A percentile compares a stretch with the other conserved stretches of the same genome.
Conservation (phyloP, 2,888 invertebrate genomes). For the Eustalomyia histrio region DNA sequence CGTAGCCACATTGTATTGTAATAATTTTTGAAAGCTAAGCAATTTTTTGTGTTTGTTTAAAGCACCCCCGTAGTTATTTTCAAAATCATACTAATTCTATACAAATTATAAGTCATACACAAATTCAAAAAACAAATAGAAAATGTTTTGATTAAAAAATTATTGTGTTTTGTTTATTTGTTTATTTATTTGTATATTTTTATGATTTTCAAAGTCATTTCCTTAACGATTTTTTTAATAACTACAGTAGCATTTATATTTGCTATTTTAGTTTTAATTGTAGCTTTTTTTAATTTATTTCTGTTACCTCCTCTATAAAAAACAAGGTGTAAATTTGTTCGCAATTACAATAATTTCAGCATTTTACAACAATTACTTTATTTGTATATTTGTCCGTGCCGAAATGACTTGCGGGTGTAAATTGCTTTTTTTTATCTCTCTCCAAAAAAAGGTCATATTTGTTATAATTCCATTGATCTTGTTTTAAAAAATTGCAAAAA, state of each 20-base stretch:
- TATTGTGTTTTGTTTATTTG: too few species aligned
- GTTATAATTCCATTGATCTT: slow-evolving; percentile 62
- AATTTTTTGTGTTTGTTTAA: background rate
- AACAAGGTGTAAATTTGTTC: slow-evolving; percentile 58
- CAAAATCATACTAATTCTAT: slow-evolving; percentile 43
- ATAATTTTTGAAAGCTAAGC: slow-evolving; percentile 19
- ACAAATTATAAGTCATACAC: slow-evolving; percentile 21
- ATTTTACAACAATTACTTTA: slow-evolving; percentile 18
- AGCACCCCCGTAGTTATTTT: slow-evolving; percentile 62
- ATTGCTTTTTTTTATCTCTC: background rate
- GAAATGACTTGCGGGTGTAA: slow-evolving; percentile 42
- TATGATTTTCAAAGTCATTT: slow-evolving; percentile 56
- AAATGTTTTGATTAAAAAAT: background rate
- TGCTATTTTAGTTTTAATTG: slow-evolving; percentile 17
- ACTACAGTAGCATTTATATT: slow-evolving; percentile 10
- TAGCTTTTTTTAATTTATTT: background rate
- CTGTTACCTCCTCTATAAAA: slow-evolving; percentile 2
- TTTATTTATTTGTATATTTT: slow-evolving; percentile 11
- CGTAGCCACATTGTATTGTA: background rate
- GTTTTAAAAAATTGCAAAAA: slow-evolving; percentile 18
- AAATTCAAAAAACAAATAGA: slow-evolving; percentile 19
- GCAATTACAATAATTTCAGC: slow-evolving; percentile 36
- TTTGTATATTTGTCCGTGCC: background rate
- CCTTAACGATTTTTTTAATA: slow-evolving; percentile 39
- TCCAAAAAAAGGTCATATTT: slow-evolving; percentile 48